Evolutionary conservation across 1,140 invertebrate species (phyloP).

Genomic region (Cydia splendana): DNA sequence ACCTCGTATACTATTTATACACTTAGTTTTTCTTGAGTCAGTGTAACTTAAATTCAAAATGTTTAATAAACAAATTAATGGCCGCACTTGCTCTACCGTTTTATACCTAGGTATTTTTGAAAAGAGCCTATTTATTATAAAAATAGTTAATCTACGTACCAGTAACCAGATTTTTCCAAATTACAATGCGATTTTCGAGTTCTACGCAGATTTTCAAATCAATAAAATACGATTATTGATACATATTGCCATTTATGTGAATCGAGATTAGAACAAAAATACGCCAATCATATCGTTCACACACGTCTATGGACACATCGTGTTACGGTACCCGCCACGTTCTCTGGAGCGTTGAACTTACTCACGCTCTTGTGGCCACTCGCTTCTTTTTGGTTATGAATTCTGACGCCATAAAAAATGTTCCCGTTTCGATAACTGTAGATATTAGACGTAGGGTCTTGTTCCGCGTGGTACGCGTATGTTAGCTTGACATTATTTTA

Average conservation of each 20-base stretch:
- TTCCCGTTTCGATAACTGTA: constrained; percentile 2
- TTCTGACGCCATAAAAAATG: not conserved
- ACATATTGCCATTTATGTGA: not conserved
- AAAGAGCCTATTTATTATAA: too few relatives aligned
- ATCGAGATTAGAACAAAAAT: not conserved
- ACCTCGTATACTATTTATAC: too few relatives aligned
- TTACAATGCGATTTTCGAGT: too few relatives aligned
- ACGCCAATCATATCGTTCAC: not conserved
- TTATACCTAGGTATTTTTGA: too few relatives aligned
- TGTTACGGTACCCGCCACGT: not conserved
- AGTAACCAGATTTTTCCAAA: too few relatives aligned
- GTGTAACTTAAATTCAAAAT: too few relatives aligned
- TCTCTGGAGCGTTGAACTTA: constrained; percentile 14
- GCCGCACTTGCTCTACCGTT: too few relatives aligned
- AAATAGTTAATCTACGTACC: too few relatives aligned
- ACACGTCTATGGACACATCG: not conserved
- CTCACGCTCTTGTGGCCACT: constrained; percentile 2
- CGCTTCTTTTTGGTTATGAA: constrained; percentile 12
- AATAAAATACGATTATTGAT: too few relatives aligned
- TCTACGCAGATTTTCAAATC: too few relatives aligned
- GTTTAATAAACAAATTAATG: too few relatives aligned
- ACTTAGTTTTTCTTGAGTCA: too few relatives aligned
- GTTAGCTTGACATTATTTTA: not conserved
- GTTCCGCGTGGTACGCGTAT: not conserved
- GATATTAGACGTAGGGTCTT: not conserved